Evolutionary conservation across 2,888 invertebrate species (phyloP).

Genomic region (Chloromyia formosa): DNA sequence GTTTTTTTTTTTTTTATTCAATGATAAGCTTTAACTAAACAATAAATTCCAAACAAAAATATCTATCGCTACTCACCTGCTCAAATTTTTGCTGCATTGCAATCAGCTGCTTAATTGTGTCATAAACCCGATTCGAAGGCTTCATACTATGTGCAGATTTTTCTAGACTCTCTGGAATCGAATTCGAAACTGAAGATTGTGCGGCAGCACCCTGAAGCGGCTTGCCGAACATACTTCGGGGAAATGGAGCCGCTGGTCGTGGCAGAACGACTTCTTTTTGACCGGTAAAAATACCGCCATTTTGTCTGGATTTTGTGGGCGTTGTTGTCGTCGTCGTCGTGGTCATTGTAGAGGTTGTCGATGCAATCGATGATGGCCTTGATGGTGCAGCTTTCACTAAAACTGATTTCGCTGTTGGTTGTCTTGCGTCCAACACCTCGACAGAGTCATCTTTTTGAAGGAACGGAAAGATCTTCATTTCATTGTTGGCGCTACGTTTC

Average conservation of each 20-base stretch:
- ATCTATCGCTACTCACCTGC: too few species aligned
- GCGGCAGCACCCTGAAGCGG: conserved; percentile 66
- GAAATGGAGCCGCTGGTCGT: conserved; percentile 68
- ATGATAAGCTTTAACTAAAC: too few species aligned
- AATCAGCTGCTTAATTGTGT: conserved; percentile 68
- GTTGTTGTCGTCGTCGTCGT: conserved; percentile 44
- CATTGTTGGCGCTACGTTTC: conserved; percentile 58
- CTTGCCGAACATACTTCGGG: conserved; percentile 58
- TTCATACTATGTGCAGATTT: conserved; percentile 24
- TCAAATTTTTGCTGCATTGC: conserved; percentile 67
- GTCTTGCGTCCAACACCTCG: conserved; percentile 49
- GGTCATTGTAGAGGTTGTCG: conserved; percentile 15
- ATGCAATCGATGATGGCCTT: conserved; percentile 7
- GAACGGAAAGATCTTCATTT: conserved; percentile 30
- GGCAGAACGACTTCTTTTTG: conserved; percentile 74
- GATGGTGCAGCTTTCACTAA: conserved; percentile 6
- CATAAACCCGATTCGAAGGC: conserved; percentile 60
- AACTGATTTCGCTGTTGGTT: conserved; percentile 34
- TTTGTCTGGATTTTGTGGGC: conserved; percentile 66
- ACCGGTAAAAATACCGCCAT: conserved; percentile 66
- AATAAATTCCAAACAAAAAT: too few species aligned
- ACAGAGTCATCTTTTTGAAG: conserved; percentile 45
- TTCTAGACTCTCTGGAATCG: conserved; percentile 48
- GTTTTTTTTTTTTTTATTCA: too few species aligned
- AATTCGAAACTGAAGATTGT: conserved; percentile 41